Base-by-base conservation (phyloP, 2,797 vertebrate genomes). In the Phrynocephalus forsythii region DNA sequence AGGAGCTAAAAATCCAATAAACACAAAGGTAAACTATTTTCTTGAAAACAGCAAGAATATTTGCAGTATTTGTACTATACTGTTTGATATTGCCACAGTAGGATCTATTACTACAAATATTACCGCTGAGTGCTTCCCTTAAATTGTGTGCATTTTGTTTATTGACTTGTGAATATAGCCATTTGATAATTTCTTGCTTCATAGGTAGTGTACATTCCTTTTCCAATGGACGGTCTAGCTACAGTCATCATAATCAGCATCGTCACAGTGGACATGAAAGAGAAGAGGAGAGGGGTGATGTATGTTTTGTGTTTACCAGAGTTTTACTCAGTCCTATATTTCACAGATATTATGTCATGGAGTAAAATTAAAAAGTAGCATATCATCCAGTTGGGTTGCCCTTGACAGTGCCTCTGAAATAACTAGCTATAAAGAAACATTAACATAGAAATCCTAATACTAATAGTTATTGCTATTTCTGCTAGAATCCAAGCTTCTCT, bases 221-320 rank as follows among this genome's bases (percentile, higher is more conserved):
- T 96, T 97, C 97, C 93, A 99, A 98, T 85, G 97, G 99, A 93
- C 97, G 98, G 87, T 95, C 98, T 24, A 98, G 97, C 84, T 98
- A 98, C 96, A 98, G 97, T 95, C 97, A 98, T 87, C 98, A 98
- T 38, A 97, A 97, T 89, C 97, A 97, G 4, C 97, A 99, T 90
- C 97, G 98, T 90, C 97, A 97, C 67, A 97, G 96, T 81, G 97
- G 98, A 87, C 97, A 97, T 50, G 98, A 99, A 93, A 96, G 98
- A 91, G 98, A 98, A 87, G 98, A 99, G 90, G 98, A 99, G 89
- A 96, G 98, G 94, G 98, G 97, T 95, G 98, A 99, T 92, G 99
- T 99, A 98, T 33, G 98, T 97, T 94, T 63, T 89, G 79, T 11
- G 11, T 8, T 80, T 86, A 52, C 52, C 38, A 83, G 87, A 48